These are phyloP conservation scores for Drosophila tropicalis DNA, from an alignment of 1,140 invertebrate species.

Conservation along the genomic window DNA sequence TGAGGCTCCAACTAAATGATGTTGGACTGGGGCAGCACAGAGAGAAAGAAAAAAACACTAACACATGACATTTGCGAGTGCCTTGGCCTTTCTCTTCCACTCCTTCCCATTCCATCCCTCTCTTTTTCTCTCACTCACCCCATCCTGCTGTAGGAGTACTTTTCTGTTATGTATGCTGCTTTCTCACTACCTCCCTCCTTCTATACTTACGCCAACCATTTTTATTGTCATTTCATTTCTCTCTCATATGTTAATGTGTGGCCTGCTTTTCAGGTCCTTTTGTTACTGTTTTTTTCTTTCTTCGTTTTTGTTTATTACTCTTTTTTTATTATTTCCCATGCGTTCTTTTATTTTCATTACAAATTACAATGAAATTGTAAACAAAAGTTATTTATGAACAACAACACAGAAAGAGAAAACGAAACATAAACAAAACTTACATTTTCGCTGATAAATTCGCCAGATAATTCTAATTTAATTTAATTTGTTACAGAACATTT, in stretches of 20 bases:
- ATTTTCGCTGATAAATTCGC: background rate
- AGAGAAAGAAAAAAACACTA: constrained; percentile 16
- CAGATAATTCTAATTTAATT: constrained; percentile 10
- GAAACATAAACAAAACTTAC: background rate
- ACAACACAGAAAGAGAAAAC: constrained; percentile 24
- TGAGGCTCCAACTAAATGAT: constrained; percentile 47
- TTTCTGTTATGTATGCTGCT: constrained; percentile 47
- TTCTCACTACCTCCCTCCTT: constrained; percentile 1
- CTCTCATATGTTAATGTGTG: constrained; percentile 11
- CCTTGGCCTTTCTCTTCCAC: constrained; percentile 26
- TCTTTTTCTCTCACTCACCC: constrained; percentile 25
- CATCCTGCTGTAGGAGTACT: constrained; percentile 26
- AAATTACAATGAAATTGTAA: constrained; percentile 43
- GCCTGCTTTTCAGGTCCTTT: constrained; percentile 17
- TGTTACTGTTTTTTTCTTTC: constrained; percentile 29
- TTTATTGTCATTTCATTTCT: constrained; percentile 46
- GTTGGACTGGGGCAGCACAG: constrained; percentile 29
- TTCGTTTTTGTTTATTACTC: constrained; percentile 54
- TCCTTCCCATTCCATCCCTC: background rate
- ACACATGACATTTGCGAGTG: constrained; percentile 44
- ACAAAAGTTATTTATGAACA: constrained; percentile 32
- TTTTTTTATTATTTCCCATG: constrained; percentile 58
- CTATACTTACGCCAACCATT: constrained; percentile 33
- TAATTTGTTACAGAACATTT: constrained; percentile 1
- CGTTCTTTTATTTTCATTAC: constrained; percentile 27